Evolutionary conservation across 37 sponge, comb jelly and placozoan genomes (phyloP), one percentile per base, ranked within the genome.

Genomic region (Halichondria panicea): DNA sequence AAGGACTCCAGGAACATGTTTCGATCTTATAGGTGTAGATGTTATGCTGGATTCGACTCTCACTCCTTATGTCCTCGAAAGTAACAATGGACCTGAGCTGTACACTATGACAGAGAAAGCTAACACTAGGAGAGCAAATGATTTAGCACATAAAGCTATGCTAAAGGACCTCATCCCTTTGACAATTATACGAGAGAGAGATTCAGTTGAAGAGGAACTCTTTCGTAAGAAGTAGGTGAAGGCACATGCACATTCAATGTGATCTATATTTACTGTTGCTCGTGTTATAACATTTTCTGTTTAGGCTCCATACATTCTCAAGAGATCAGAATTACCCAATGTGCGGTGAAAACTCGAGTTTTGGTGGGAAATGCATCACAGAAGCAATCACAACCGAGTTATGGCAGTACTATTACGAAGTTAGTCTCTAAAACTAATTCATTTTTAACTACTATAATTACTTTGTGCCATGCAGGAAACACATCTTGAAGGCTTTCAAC

Each of bases 31-130:
- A 30, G 94, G 94, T 0, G 88, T 81, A 19, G 94, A 94, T 68
- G 88, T 94, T 1, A 44, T 94, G n/a, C 69, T 94, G 21, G 85
- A 87, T 34, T 35, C 68, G 0, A 42, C 80, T n/a, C 63, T 80
- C 37, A 80, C 31, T n/a, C 84, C 88, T 21, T 50, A 76, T 48
- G 28, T 94, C 4, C 69, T 94, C 52, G 94, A 94, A 64, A 68
- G 76, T 73, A 94, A 94, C 52, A 89, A 90, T 74, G 94, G 94
- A 9, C 94, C 94, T 21, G 94, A 94, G 63, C 63, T 93, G 37
- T 88, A 82, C 70, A 93, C 92, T 41, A 55, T 65, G 36, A 68
- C 55, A 38, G 74, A 81, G 45, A 45, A 94, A 40, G 32, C 73
- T 40, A 83, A 76, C 42, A 85, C 59, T 18, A 84, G 78, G 32